These are phyloP conservation scores for Drosophila phalerata DNA, from an alignment of 2,888 invertebrate genomes.

Conservation along the genomic window DNA sequence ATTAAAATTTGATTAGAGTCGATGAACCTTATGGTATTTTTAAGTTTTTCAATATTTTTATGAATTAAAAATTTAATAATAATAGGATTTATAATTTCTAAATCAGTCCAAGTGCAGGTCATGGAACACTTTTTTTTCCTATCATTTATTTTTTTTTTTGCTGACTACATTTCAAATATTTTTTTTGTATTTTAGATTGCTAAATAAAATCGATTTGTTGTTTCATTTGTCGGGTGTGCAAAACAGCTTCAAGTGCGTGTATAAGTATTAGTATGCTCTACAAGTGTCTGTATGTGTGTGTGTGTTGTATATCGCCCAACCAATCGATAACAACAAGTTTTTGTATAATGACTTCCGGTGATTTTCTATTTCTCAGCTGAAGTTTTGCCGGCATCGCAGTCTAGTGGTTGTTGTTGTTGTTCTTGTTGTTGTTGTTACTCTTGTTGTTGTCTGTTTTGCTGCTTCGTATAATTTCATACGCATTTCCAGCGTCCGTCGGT, in stretches of 20 bases:
- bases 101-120: too few relatives aligned
- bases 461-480: constrained; percentile 79
- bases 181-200: background rate
- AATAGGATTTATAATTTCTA: too few relatives aligned
- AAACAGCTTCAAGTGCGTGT: constrained; percentile 20
- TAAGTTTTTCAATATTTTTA: too few relatives aligned
- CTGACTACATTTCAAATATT: too few relatives aligned
- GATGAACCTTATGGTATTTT: too few relatives aligned
- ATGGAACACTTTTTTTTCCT: too few relatives aligned
- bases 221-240: constrained; percentile 40
- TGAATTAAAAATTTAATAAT: too few relatives aligned
- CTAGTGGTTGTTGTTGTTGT: constrained; percentile 29
- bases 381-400: constrained; percentile 72
- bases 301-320: constrained; percentile 71
- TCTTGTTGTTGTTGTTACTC: constrained; percentile 39
- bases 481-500: constrained; percentile 69
- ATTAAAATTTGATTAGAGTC: too few relatives aligned
- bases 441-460: constrained; percentile 52
- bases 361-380: constrained; percentile 80
- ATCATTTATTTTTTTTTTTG: too few relatives aligned
- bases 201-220: constrained; percentile 1
- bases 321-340: constrained; percentile 81
- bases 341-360: constrained; percentile 82
- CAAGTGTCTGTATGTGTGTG: constrained; percentile 15
- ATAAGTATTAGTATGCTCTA: background rate